Evolutionary conservation across 1,140 invertebrate species (phyloP).

Genomic region (Polypedilum vanderplanki): DNA sequence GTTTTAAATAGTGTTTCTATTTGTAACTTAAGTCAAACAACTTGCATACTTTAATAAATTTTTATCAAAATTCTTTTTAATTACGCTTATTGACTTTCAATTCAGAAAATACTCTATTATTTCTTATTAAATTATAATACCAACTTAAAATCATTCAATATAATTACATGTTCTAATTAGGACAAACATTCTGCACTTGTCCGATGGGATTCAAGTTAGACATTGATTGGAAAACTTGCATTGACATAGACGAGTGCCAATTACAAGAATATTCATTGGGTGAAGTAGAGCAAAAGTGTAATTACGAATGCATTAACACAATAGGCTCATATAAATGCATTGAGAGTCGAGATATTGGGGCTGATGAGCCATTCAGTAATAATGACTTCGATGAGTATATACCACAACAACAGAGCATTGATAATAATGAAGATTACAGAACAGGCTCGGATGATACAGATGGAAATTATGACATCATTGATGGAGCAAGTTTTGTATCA

Average conservation of each 20-base stretch:
- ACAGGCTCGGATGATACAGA: neutral
- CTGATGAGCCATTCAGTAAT: conserved; percentile 39
- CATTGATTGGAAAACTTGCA: conserved; percentile 52
- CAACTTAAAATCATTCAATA: too few relatives aligned
- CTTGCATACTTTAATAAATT: too few relatives aligned
- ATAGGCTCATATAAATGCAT: conserved; percentile 46
- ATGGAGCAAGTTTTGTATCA: neutral
- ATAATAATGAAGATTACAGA: neutral
- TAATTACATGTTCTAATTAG: conserved; percentile 34
- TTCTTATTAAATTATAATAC: neutral
- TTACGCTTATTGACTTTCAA: too few relatives aligned
- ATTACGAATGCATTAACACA: conserved; percentile 48
- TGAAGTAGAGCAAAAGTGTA: conserved; percentile 45
- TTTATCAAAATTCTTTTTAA: too few relatives aligned
- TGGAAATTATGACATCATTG: conserved; percentile 23
- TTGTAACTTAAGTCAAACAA: too few relatives aligned
- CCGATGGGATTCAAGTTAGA: conserved; percentile 53
- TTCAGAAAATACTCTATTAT: neutral
- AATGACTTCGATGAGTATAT: conserved; percentile 30
- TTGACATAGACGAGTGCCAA: conserved; percentile 57
- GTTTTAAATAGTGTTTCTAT: too few relatives aligned
- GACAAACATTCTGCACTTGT: conserved; percentile 58
- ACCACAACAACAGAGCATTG: neutral
- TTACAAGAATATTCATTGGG: conserved; percentile 39
- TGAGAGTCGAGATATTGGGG: conserved; percentile 38